Evolutionary conservation across 2,113 vertebrate genomes (phyloP).

Genomic region (Stegostoma tigrinum): DNA sequence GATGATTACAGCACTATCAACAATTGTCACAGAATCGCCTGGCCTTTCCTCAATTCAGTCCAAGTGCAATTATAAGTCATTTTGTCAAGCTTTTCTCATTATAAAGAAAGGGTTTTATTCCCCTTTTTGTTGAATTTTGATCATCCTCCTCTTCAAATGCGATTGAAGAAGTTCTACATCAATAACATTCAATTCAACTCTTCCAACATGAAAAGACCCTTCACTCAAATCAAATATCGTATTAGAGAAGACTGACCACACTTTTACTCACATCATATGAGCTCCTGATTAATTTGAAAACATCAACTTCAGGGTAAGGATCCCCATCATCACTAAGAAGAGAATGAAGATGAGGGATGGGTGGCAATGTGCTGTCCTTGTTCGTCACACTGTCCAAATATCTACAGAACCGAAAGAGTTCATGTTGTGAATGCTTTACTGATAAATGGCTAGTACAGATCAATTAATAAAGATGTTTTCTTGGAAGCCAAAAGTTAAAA

Average conservation of each 20-base stretch:
- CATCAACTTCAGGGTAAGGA: constrained; percentile 91
- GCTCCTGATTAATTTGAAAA: constrained; percentile 84
- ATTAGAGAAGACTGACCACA: not conserved
- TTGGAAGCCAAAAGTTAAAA: too few species aligned
- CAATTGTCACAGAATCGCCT: not conserved
- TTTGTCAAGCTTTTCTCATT: not conserved
- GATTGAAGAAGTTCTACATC: not conserved
- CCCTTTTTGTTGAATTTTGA: not conserved
- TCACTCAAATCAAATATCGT: not conserved
- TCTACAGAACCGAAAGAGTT: constrained; percentile 49
- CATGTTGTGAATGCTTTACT: not conserved
- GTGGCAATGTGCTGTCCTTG: constrained; percentile 92
- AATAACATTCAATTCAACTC: not conserved
- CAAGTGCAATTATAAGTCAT: not conserved
- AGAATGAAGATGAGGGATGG: constrained; percentile 93
- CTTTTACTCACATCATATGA: constrained; percentile 78
- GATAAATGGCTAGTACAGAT: not conserved
- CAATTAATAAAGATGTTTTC: not conserved
- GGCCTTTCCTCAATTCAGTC: not conserved
- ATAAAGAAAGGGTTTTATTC: not conserved
- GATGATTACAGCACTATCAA: not conserved
- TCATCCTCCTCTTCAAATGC: not conserved
- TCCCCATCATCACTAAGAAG: constrained; percentile 85
- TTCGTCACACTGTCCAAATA: constrained; percentile 95
- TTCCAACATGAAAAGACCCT: not conserved